Conservation (phyloP, 2,888 invertebrate species). For the Drosophila macrospina region DNA sequence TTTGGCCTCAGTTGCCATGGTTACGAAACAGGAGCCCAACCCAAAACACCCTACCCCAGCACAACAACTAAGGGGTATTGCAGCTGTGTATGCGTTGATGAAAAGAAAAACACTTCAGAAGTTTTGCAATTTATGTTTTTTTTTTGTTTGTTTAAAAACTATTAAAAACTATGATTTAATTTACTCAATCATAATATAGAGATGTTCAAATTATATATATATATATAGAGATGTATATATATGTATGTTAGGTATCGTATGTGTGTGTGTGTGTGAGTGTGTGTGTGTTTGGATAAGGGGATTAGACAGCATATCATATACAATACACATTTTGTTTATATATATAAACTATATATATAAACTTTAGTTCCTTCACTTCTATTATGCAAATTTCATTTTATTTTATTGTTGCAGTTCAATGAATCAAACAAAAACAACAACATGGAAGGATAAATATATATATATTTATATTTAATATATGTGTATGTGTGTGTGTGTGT, state of each 20-base stretch:
- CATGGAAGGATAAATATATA: slow-evolving; percentile 28
- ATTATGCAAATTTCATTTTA: slow-evolving; percentile 41
- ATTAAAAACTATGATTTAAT: slow-evolving; percentile 84
- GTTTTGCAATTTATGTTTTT: slow-evolving; percentile 63
- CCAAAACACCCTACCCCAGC: background rate
- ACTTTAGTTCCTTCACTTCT: slow-evolving; percentile 59
- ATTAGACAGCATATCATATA: slow-evolving; percentile 79
- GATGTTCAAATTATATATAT: slow-evolving; percentile 71
- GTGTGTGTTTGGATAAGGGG: slow-evolving; percentile 61
- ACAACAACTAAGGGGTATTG: background rate
- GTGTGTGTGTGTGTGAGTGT: slow-evolving; percentile 38
- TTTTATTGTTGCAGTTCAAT: slow-evolving; percentile 41
- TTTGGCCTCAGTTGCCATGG: slow-evolving; percentile 52
- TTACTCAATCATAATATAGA: slow-evolving; percentile 82
- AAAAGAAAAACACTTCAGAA: slow-evolving; percentile 46
- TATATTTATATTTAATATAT: slow-evolving; percentile 11
- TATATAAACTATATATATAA: slow-evolving; percentile 72
- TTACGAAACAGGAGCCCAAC: slow-evolving; percentile 1
- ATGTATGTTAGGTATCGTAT: slow-evolving; percentile 60
- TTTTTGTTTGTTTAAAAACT: slow-evolving; percentile 79
- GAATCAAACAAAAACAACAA: slow-evolving; percentile 26
- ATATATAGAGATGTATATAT: slow-evolving; percentile 47
- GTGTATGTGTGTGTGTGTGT: no score
- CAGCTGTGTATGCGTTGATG: background rate
- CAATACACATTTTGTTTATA: slow-evolving; percentile 65